Conservation (phyloP, 2,797 vertebrate genomes). For the Lutjanus argentimaculatus region DNA sequence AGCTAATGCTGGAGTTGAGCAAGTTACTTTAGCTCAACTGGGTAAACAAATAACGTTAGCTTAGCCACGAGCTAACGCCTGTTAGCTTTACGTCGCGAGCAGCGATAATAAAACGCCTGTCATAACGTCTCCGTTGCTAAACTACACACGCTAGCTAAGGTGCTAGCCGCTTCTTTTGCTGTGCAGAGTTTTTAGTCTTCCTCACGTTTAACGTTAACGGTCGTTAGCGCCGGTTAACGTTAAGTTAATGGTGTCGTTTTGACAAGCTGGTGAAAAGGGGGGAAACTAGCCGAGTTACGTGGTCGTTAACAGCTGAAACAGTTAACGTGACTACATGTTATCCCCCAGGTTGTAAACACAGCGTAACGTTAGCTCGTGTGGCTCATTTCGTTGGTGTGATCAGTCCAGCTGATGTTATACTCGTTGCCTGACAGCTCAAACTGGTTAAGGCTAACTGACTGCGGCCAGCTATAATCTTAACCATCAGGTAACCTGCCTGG, state of each 20-base stretch:
- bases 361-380: constrained; percentile 40
- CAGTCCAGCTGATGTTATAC: constrained; percentile 45
- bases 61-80: constrained; percentile 74
- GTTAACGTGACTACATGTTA: background rate
- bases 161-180: constrained; percentile 12
- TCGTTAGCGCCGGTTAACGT: constrained; percentile 48
- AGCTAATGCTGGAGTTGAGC: constrained; percentile 79
- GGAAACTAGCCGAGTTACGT: constrained; percentile 1
- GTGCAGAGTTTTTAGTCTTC: constrained; percentile 20
- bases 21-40: constrained; percentile 76
- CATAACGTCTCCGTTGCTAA: background rate
- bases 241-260: constrained; percentile 21
- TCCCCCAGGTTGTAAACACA: background rate
- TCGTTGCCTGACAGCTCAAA: constrained; percentile 70
- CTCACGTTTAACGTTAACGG: constrained; percentile 23
- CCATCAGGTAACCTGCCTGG: constrained; percentile 20
- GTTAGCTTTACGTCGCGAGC: constrained; percentile 49
- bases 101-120: constrained; percentile 56
- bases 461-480: constrained; percentile 54
- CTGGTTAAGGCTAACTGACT: constrained; percentile 60
- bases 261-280: constrained; percentile 25
- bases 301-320: background rate
- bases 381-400: constrained; percentile 9
- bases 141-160: constrained; percentile 13
- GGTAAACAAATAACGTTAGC: constrained; percentile 84